Base-by-base conservation (phyloP, 2,113 vertebrate genomes). In the Rafetus swinhoei region DNA sequence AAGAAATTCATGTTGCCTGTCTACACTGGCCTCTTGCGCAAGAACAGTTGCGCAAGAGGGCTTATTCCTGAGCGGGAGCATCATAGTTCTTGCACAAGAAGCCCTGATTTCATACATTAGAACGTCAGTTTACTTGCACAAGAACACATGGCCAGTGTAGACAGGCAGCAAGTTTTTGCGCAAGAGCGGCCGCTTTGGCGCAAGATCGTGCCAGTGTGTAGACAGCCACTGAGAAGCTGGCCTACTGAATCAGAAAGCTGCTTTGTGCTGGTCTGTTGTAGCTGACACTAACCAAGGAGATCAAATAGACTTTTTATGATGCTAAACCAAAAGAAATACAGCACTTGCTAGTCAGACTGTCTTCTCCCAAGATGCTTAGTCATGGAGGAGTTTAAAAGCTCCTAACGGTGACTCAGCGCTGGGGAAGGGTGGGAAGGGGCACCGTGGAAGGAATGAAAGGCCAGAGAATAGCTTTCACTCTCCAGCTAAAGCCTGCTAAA, bases 261-360 rank as follows among this genome's bases (percentile, higher is more conserved):
- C 65, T 29, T 72, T 72, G n/a, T 72, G 35, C n/a, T 72, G 65
- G 19, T 35, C 65, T 35, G 16, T 72, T 72, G 79, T 74, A 90
- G 79, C 85, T 94, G 93, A 90, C 22, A 5, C 65, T 89, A 82
- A 94, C 84, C 22, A 90, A 87, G 62, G 16, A 90, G 92, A 82
- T 87, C 1, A 92, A 50, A 82, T 79, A 35, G 76, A 81, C 72
- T 76, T 84, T 45, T 81, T 60, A 2, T 85, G 39, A 93, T 82
- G 82, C 50, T 87, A 0, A 90, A 55, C 85, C 89, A 62, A 83
- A 55, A 13, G 93, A 91, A 72, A 81, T 59, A 72, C 72, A 84
- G 45, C 1, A 0, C 55, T 95, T 82, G 87, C 84, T 88, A 52
- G 87, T 69, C 24, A 93, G 72, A 57, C 57, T 39, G 74, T 21